Conservation (phyloP, 2,113 vertebrate species). For the Notechis scutatus region DNA sequence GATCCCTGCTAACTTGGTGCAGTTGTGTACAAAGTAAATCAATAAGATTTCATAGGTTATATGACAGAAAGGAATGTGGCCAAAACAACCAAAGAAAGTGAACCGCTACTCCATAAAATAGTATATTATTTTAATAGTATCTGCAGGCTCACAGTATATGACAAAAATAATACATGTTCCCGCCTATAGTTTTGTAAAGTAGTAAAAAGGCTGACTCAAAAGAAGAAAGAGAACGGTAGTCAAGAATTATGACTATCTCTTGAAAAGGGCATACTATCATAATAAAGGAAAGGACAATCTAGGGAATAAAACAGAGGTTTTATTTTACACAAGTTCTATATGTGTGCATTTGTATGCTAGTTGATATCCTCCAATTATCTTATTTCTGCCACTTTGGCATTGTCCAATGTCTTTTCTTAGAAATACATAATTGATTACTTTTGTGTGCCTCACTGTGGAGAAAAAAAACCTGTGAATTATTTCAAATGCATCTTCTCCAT, state of each 20-base stretch:
- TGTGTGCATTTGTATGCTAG: neutral
- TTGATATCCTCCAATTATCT: neutral
- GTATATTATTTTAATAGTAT: neutral
- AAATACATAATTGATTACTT: neutral
- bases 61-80: neutral
- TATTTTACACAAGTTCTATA: neutral
- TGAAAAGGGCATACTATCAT: neutral
- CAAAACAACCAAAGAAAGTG: neutral
- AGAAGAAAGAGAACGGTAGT: neutral
- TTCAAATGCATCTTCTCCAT: neutral
- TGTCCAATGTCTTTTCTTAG: neutral
- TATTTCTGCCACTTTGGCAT: neutral
- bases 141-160: neutral
- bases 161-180: neutral
- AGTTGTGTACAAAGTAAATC: too few relatives aligned
- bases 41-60: neutral
- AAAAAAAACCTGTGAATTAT: neutral
- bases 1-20: too few relatives aligned
- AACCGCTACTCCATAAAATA: neutral
- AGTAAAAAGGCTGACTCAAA: neutral
- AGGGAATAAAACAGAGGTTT: neutral
- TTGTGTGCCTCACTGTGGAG: neutral
- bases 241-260: neutral
- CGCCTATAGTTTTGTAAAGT: neutral
- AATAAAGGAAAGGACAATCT: neutral